A percentile compares a stretch with the other conserved stretches of the same genome.
Conservation (phyloP, 2,888 invertebrate species). For the Balanococcus diminutus region DNA sequence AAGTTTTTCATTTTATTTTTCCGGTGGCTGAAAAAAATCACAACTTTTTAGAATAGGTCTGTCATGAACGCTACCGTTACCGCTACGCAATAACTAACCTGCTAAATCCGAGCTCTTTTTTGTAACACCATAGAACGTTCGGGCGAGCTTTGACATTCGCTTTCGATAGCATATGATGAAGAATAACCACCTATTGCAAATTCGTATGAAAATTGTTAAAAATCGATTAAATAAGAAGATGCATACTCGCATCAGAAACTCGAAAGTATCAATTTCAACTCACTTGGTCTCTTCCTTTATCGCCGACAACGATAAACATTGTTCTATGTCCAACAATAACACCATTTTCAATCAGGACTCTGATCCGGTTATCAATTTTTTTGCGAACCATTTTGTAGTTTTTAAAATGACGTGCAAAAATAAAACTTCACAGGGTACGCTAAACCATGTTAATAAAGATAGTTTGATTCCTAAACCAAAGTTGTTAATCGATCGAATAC, state of each 20-base stretch:
- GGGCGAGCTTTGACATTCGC: conserved; percentile 91
- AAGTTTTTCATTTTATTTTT: conserved; percentile 88
- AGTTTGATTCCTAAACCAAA: no score
- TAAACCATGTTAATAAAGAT: no score
- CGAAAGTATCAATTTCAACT: not conserved
- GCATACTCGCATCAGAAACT: not conserved
- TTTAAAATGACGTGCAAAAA: no score
- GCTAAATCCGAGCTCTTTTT: conserved; percentile 89
- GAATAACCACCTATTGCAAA: conserved; percentile 79
- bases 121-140: conserved; percentile 97
- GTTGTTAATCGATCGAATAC: no score
- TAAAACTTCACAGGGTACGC: no score
- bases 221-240: not conserved
- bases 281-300: conserved; percentile 95
- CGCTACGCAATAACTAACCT: conserved; percentile 66
- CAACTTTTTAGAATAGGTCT: not conserved
- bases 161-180: conserved; percentile 97
- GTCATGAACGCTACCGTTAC: not conserved
- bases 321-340: conserved; percentile 88
- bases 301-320: conserved; percentile 93
- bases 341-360: conserved; percentile 96
- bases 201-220: not conserved
- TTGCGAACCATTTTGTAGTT: conserved; percentile 85
- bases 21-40: conserved; percentile 69
- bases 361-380: conserved; percentile 95